Percentiles rank a stretch among this genome's conserved stretches.
Evolutionary conservation across 2,113 vertebrate species (phyloP).

Genomic region (Varanus salvator): DNA sequence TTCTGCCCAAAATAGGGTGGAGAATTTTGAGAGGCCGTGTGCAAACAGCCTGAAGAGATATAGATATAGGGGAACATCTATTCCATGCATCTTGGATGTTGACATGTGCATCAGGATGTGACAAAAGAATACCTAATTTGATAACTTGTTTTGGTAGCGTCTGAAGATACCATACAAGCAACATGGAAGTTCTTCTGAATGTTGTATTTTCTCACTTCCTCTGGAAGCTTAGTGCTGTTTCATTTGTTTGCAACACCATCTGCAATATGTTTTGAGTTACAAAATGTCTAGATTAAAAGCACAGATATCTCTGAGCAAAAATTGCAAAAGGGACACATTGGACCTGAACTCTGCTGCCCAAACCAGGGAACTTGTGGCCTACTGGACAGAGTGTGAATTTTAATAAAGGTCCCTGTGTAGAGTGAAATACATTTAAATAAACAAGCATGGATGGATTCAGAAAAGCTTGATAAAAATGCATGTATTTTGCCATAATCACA

Average conservation of each 20-base stretch:
- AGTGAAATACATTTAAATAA: background rate
- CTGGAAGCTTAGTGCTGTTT: conserved; percentile 2
- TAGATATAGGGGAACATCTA: background rate
- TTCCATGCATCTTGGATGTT: background rate
- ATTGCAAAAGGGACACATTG: conserved; percentile 2
- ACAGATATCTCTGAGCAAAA: conserved; percentile 3
- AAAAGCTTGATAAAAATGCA: background rate
- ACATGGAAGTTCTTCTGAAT: background rate
- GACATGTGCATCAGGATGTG: background rate
- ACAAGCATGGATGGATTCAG: background rate
- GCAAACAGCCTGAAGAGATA: background rate
- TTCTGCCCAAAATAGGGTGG: too few species aligned
- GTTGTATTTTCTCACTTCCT: conserved; percentile 9
- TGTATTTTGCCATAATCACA: background rate
- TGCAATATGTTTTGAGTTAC: conserved; percentile 30
- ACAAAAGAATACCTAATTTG: background rate
- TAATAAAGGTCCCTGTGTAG: background rate
- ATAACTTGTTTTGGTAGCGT: background rate
- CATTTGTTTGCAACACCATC: background rate
- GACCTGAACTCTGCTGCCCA: background rate
- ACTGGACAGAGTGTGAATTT: background rate
- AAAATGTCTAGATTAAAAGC: background rate
- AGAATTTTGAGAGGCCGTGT: too few species aligned
- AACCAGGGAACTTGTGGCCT: background rate
- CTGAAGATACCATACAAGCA: background rate